Base-by-base conservation (phyloP, 2,888 invertebrate species). In the Campoplex nolae region DNA sequence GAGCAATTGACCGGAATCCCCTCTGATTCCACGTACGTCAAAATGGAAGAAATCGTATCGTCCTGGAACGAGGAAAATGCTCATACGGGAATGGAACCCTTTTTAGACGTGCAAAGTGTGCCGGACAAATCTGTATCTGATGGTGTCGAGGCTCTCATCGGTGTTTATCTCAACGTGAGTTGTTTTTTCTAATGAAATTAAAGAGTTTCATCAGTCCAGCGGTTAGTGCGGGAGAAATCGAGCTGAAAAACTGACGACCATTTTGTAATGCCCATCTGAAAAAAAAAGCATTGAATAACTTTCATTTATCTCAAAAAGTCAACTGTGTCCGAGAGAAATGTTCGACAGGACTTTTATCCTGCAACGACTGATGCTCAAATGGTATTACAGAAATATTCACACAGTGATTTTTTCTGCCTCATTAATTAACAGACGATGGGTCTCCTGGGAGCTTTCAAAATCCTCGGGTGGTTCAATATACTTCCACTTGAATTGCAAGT, bases 71-170 rank as follows among this genome's bases (percentile, higher is more conserved):
- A 95, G 0, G 88, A 89, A 0, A 94, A 94, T 28, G 70, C 89
- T 0, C 94, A 93, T 3, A 95, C 95, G 45, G 94, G 95, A 0
- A 95, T 95, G 93, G 95, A 94, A 90, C 94, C 92, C 77, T 95
- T 94, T 93, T 93, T 96, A 35, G 94, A 94, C 16, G 90, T 94
- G 48, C 95, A 96, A 88, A 94, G 94, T 18, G 93, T 97, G 18
- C 90, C 95, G 0, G 96, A 97, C 92, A 97, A 98, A 96, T 94
- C 95, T 75, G 94, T 97, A 6, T 97, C 99, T 0, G 99, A 99
- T 94, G 96, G 96, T 87, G 97, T 98, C 2, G 99, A 99, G 94
- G 97, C 98, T 0, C 94, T 99, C 3, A 96, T 98, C 76, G 98
- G 98, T 0, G 96, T 96, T 3, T 97, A 97, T 93, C 95, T 98